These are phyloP conservation scores for Phyllopteryx taeniolatus DNA, from an alignment of 2,113 vertebrate genomes.

Conservation along the genomic window DNA sequence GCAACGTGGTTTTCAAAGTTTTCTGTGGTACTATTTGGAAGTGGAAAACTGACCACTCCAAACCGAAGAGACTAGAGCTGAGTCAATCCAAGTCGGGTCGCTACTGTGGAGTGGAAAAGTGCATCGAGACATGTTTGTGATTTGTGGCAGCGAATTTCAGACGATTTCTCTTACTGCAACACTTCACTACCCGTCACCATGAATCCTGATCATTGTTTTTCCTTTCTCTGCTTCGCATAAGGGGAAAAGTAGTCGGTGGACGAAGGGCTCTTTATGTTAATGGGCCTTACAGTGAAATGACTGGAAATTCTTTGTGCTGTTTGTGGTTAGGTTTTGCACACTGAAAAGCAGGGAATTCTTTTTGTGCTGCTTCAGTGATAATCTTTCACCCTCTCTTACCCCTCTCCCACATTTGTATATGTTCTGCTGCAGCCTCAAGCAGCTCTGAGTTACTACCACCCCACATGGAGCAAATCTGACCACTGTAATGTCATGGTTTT, in stretches of 20 bases:
- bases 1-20: not conserved
- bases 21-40: not conserved
- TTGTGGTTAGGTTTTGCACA: slow-evolving; percentile 19
- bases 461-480: not conserved
- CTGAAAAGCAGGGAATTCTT: slow-evolving; percentile 11
- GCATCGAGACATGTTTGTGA: not conserved
- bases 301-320: slow-evolving; percentile 20
- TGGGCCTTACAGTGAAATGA: slow-evolving; percentile 27
- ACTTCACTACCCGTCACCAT: slow-evolving; percentile 1
- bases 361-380: not conserved
- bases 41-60: not conserved
- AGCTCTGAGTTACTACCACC: not conserved
- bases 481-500: not conserved
- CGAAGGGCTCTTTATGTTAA: slow-evolving; percentile 28
- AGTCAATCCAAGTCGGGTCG: not conserved
- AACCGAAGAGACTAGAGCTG: not conserved
- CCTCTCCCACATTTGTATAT: not conserved
- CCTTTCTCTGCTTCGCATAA: slow-evolving; percentile 2
- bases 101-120: not conserved
- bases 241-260: slow-evolving; percentile 4
- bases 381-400: not conserved
- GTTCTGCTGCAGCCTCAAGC: not conserved
- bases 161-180: not conserved
- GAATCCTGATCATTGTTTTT: not conserved
- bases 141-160: not conserved